phyloP scores from a whole-genome alignment of 2,888 invertebrate genomes.

The Agrypnus murinus region DNA sequence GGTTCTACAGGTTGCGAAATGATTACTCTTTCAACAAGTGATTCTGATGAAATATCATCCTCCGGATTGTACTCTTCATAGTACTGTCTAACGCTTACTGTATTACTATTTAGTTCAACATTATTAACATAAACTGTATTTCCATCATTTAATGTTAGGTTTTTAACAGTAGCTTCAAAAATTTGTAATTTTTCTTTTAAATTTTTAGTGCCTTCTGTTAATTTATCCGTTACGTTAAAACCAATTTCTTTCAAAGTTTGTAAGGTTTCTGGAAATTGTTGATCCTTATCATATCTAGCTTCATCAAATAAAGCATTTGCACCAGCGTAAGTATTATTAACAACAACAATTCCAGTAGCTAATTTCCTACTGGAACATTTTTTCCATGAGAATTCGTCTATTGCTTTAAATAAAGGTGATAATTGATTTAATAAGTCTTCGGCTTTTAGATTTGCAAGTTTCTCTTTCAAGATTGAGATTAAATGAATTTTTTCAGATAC shows the following conservation, averaged over 20 bases:
- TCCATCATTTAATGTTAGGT: conserved; percentile 64
- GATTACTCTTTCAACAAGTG: not conserved
- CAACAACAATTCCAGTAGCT: conserved; percentile 76
- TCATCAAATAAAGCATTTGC: conserved; percentile 42
- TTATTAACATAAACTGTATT: not conserved
- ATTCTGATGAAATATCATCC: not conserved
- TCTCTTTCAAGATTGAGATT: conserved; percentile 73
- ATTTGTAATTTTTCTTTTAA: conserved; percentile 75
- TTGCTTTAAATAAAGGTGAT: conserved; percentile 69
- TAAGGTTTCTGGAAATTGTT: conserved; percentile 71
- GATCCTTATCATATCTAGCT: conserved; percentile 60
- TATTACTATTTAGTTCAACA: not conserved
- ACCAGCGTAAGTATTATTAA: conserved; percentile 68
- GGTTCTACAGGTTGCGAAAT: not conserved
- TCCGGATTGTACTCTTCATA: not conserved
- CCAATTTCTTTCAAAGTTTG: conserved; percentile 74
- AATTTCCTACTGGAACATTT: conserved; percentile 71
- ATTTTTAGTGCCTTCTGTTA: conserved; percentile 73
- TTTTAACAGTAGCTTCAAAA: conserved; percentile 68
- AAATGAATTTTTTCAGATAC: conserved; percentile 74
- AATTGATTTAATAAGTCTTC: conserved; percentile 64
- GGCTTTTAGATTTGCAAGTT: conserved; percentile 67
- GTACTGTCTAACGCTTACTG: not conserved
- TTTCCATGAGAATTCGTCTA: conserved; percentile 69
- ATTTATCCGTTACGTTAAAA: conserved; percentile 73